These are phyloP conservation scores for cat (Felis catus) DNA, from an alignment of 2,113 vertebrate genomes.

Conservation along the genomic window F.catus_Fca126_mat1.0 CM031413.1:123312001-123312500, in stretches of 20 bases:
- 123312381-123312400: not conserved
- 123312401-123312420: conserved; percentile 3
- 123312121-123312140: not conserved
- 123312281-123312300: not conserved
- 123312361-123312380: not conserved
- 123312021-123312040: not conserved
- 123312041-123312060: not conserved
- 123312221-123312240: not conserved
- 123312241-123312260: not conserved
- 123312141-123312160: not conserved
- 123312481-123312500: not conserved
- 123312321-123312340: not conserved
- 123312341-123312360: not conserved
- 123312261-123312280: not conserved
- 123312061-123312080: not conserved
- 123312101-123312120: not conserved
- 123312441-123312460: not conserved
- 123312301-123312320: not conserved
- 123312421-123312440: not conserved
- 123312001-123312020: not conserved
- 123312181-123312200: not conserved
- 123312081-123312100: not conserved
- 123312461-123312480: not conserved
- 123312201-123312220: not conserved
- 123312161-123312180: not conserved